phyloP scores from a whole-genome alignment of 1,140 invertebrate species.

The Brachionus paranguensis region DNA sequence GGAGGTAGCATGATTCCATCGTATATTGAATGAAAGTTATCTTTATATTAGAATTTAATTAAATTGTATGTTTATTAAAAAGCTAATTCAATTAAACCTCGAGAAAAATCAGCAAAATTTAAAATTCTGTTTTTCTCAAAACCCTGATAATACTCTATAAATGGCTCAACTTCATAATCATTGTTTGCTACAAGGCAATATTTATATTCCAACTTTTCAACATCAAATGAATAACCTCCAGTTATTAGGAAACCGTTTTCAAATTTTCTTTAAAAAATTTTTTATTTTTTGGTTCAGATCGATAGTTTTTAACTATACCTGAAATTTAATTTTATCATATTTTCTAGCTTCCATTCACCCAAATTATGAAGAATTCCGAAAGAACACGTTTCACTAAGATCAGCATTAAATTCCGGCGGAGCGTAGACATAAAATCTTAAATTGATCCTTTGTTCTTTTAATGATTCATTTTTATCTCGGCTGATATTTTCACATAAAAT shows the following conservation, averaged over 20 bases:
- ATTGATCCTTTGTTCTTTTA: neutral
- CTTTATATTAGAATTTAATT: neutral
- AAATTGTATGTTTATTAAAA: neutral
- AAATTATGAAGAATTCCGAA: neutral
- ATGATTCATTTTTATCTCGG: neutral
- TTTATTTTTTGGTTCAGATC: neutral
- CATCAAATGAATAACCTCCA: neutral
- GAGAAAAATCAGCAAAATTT: neutral
- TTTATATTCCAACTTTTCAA: neutral
- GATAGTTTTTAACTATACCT: neutral
- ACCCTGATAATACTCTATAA: neutral
- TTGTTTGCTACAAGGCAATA: neutral
- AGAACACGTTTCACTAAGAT: neutral
- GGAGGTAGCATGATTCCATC: slow-evolving; percentile 1
- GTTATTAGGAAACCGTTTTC: neutral
- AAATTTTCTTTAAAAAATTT: neutral
- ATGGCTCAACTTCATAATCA: neutral
- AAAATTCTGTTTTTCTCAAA: neutral
- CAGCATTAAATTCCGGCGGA: neutral
- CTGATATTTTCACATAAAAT: neutral
- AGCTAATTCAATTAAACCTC: neutral
- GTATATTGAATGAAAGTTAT: neutral
- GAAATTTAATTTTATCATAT: neutral
- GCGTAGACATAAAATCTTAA: neutral
- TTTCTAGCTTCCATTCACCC: neutral